Percentiles rank a stretch among this genome's conserved stretches.
phyloP scores from a whole-genome alignment of 2,888 invertebrate species.

The Dendrolimus houi region DNA sequence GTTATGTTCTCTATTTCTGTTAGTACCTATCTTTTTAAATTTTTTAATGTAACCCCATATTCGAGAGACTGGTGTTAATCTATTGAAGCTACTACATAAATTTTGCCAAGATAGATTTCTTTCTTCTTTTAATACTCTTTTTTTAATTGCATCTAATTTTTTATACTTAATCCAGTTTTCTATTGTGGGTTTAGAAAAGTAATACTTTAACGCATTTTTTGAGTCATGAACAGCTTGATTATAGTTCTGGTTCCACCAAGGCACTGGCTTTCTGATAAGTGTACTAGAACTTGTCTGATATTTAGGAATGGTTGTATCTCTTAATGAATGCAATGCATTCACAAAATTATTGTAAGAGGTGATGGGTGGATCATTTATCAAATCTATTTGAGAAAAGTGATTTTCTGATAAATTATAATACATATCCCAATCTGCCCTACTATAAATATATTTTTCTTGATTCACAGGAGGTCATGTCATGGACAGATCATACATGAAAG shows the following conservation, averaged over 20 bases:
- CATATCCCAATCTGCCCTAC: neutral
- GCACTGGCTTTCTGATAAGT: neutral
- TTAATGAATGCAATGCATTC: neutral
- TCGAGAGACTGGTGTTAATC: too few species aligned
- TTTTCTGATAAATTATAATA: neutral
- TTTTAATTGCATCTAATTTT: too few species aligned
- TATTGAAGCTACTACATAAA: too few species aligned
- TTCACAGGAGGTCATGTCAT: neutral
- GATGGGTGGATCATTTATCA: neutral
- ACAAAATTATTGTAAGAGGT: slow-evolving; percentile 1
- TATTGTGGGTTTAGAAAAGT: too few species aligned
- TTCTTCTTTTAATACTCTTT: too few species aligned
- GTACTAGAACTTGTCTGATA: neutral
- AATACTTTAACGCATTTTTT: too few species aligned
- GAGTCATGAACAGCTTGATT: neutral
- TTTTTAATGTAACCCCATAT: too few species aligned
- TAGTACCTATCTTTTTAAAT: too few species aligned
- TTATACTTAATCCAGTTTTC: too few species aligned
- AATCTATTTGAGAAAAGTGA: neutral
- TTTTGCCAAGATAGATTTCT: too few species aligned
- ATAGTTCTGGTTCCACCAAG: slow-evolving; percentile 2
- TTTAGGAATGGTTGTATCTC: slow-evolving; percentile 3
- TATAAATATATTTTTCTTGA: neutral
- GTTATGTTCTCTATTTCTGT: too few species aligned
- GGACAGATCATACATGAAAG: neutral